A percentile compares a stretch with the other conserved stretches of the same genome.
These are phyloP conservation scores for Myrmecophaga tridactyla DNA, from an alignment of 2,113 vertebrate species.

Conservation along the genomic window DNA sequence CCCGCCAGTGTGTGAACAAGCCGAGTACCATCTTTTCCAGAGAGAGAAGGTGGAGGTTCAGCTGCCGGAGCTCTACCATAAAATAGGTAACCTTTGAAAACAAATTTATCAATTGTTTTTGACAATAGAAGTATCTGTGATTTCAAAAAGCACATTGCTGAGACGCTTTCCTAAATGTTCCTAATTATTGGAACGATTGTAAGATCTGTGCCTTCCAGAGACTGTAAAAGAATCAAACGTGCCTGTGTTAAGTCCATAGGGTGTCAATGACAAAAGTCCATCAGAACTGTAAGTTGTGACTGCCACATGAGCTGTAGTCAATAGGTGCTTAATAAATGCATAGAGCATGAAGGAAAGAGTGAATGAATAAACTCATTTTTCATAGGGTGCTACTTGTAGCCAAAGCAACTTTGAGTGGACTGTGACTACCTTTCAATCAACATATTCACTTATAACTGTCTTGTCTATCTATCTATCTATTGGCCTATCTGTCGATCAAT, in stretches of 20 bases:
- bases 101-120: neutral
- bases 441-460: too few species aligned
- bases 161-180: slow-evolving; percentile 1
- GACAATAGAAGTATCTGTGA: neutral
- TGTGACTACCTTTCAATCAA: neutral
- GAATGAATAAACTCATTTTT: neutral
- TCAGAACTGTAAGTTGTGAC: neutral
- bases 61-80: slow-evolving; percentile 97
- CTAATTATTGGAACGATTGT: neutral
- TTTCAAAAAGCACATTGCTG: neutral
- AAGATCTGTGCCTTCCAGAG: neutral
- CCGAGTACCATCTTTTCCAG: slow-evolving; percentile 98
- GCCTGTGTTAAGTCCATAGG: neutral
- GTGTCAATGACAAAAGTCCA: neutral
- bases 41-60: slow-evolving; percentile 99
- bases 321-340: neutral
- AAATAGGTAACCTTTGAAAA: slow-evolving; percentile 89
- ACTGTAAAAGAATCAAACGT: neutral
- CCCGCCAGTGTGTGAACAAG: slow-evolving; percentile 97
- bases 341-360: neutral
- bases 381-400: neutral
- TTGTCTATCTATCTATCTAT: neutral
- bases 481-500: neutral
- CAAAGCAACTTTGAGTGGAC: neutral
- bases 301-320: neutral